Evolutionary conservation across 2,888 invertebrate species (phyloP), one percentile per base, ranked within the genome.

Genomic region (Sesamia inferens): DNA sequence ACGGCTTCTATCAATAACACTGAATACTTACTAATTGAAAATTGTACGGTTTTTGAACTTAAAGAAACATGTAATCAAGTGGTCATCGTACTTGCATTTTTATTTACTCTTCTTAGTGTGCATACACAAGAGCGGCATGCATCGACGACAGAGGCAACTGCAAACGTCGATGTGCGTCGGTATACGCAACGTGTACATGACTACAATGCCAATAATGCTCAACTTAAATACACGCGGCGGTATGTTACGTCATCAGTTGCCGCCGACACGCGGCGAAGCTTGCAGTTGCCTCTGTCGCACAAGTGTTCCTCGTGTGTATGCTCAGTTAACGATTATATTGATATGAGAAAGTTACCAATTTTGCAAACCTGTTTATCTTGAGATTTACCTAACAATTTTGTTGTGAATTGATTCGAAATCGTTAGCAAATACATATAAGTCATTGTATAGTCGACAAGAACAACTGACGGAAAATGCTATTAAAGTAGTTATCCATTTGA

Each of bases 21-120:
- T 57, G 55, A 44, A 79, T 74, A 24, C 19, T 79, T 74, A 24
- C 19, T 79, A 74, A 74, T 75, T 62, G 14, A 31, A 54, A 54
- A 58, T 31, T 24, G 13, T n/a, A 2, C 48, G 51, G 57, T 51
- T 55, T 79, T 57, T 55, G 74, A 62, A 76, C 79, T 61, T 75
- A 5, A 14, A 22, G 19, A 44, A 31, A 57, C 16, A 19, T 31
- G 16, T 31, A 48, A 73, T 74, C 16, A 51, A 74, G 31, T 73
- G 74, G 62, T 62, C 55, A 51, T 48, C 48, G 55, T 47, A 31
- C n/a, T 31, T n/a, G 13, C 14, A 7, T 39, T 3, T 31, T 24
- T 13, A 22, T 22, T 13, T 24, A 1, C 11, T n/a, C n/a, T 10
- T 10, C 8, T 22, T 19, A 19, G 51, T 51, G 8, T 31, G 48